phyloP scores from a whole-genome alignment of 1,140 invertebrate genomes.

The Neodiprion fabricii region DNA sequence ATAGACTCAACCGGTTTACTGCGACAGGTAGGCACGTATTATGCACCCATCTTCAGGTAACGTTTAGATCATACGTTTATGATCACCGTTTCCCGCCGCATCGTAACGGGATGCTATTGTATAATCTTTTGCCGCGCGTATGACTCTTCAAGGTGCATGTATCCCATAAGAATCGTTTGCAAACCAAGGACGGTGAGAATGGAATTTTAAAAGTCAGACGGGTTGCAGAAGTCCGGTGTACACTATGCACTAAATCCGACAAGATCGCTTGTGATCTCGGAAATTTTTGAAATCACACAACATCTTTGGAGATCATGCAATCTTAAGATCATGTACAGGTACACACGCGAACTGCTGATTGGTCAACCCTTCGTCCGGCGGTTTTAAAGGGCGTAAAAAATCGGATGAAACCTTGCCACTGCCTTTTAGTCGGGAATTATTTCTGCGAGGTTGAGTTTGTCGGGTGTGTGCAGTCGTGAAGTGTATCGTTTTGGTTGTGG shows the following conservation, averaged over 20 bases:
- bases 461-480: neutral
- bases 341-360: too few species aligned
- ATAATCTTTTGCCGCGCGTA: neutral
- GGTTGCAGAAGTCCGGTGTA: too few species aligned
- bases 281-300: too few species aligned
- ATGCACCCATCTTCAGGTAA: neutral
- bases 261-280: too few species aligned
- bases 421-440: neutral
- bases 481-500: neutral
- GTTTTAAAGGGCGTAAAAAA: neutral
- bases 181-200: too few species aligned
- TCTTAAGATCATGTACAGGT: too few species aligned
- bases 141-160: too few species aligned
- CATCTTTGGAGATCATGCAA: too few species aligned
- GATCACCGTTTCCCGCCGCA: neutral
- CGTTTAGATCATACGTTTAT: neutral
- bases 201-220: too few species aligned
- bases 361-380: too few species aligned
- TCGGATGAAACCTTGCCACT: neutral
- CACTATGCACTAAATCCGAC: too few species aligned
- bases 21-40: neutral
- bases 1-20: neutral
- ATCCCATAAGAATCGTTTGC: too few species aligned
- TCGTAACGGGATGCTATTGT: neutral
- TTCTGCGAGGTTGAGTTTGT: neutral